Percentiles rank a stretch among this genome's conserved stretches.
These are phyloP conservation scores for Caenorhabditis becei DNA, from an alignment of 2,888 invertebrate genomes.

Conservation along the genomic window DNA sequence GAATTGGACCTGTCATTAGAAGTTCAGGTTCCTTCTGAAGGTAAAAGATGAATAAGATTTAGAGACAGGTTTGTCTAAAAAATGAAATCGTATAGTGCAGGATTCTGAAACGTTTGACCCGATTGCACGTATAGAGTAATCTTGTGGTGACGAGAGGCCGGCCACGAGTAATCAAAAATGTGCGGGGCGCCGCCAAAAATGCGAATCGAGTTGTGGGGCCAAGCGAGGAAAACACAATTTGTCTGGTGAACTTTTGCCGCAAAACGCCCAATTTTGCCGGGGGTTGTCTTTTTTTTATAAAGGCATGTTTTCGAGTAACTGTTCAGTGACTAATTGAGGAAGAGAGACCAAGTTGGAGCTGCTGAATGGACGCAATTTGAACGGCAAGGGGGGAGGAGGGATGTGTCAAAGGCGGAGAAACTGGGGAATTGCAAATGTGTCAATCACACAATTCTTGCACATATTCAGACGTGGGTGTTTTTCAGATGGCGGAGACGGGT, in stretches of 20 bases:
- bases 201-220: constrained; percentile 16
- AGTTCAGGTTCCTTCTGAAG: no score
- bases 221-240: constrained; percentile 37
- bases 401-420: constrained; percentile 15
- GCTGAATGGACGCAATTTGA: constrained; percentile 58
- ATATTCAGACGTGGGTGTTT: constrained; percentile 5
- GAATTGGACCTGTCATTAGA: no score
- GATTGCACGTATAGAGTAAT: no score
- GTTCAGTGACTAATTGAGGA: neutral
- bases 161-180: constrained; percentile 19
- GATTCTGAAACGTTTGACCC: no score
- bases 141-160: neutral
- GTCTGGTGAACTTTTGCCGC: constrained; percentile 42
- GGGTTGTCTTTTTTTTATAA: neutral
- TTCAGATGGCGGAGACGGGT: neutral
- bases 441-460: constrained; percentile 24
- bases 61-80: no score
- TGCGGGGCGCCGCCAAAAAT: constrained; percentile 13
- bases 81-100: no score
- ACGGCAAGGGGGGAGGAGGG: constrained; percentile 19
- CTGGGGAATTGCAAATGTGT: constrained; percentile 36
- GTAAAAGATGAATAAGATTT: no score
- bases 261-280: constrained; percentile 13
- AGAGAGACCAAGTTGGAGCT: neutral
- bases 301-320: neutral